Evolutionary conservation across 2,113 vertebrate genomes (phyloP), one percentile per base, ranked within the genome.

Genomic region (Mola mola): DNA sequence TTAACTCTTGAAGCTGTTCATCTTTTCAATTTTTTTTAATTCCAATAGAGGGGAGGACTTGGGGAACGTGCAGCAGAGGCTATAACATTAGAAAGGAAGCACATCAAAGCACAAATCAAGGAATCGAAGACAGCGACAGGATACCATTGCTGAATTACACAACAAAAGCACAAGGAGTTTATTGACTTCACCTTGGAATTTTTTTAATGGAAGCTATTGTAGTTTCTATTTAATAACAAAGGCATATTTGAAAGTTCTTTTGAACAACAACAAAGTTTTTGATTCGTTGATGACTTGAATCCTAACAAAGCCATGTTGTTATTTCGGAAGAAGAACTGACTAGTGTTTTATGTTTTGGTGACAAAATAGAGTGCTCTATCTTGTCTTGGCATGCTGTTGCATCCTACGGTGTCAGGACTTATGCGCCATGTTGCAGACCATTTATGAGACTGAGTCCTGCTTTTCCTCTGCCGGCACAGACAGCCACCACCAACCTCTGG

Each of bases 391-490:
- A 89, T 87, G 85, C 82, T 87, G 75, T 80, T 89, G 46, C 83
- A 81, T 67, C 81, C 85, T 49, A 78, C 85, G 0, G 82, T 86
- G 79, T 86, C 85, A 82, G 87, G 87, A 86, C n/a, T 81, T 89
- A 85, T 85, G 85, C 83, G 69, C 82, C 85, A 89, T 88, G 87
- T 83, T 89, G 80, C 87, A 89, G 78, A 89, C 87, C 75, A 89
- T 89, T 78, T 89, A 89, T 62, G 87, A 89, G 80, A 89, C 85
- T 7, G 87, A 89, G 78, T 89, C 84, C 60, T 87, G 83, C 55
- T 89, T 88, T 56, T 86, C 83, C 28, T 81, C 85, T 24, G 25
- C 75, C 16, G 71, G 67, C 73, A 42, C 87, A 49, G 85, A 82
- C 78, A 52, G 59, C 68, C 79, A 72, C 43, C 83, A 77, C 42